Conservation (phyloP, 1,140 invertebrate genomes). For the Drosophila malerkotliana region DNA sequence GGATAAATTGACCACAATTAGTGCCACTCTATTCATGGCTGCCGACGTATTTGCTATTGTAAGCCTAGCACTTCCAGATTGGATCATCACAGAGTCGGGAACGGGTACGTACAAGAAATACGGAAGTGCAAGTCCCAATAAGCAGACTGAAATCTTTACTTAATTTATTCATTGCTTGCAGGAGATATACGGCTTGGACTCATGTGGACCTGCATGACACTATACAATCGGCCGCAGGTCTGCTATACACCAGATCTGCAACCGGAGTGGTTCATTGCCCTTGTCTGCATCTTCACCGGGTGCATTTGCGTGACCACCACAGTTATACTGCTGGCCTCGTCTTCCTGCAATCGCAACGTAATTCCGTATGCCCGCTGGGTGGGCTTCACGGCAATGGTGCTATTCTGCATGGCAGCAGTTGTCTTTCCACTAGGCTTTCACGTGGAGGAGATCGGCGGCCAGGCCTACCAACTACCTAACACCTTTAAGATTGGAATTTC, state of each 20-base stretch:
- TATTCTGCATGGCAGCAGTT: constrained; percentile 97
- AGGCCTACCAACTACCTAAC: constrained; percentile 97
- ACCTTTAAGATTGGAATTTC: constrained; percentile 98
- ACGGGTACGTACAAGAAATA: constrained; percentile 85
- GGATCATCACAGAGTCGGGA: constrained; percentile 95
- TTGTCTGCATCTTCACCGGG: constrained; percentile 96
- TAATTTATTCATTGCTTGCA: constrained; percentile 63
- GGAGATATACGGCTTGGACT: constrained; percentile 91
- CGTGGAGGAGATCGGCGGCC: constrained; percentile 97
- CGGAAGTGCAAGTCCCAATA: background rate
- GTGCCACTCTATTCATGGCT: constrained; percentile 94
- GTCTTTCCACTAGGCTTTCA: constrained; percentile 98
- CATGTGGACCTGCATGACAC: constrained; percentile 96
- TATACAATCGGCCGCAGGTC: constrained; percentile 94
- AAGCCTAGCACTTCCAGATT: constrained; percentile 96
- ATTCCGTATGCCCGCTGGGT: constrained; percentile 97
- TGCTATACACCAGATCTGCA: constrained; percentile 94
- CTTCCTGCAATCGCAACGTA: constrained; percentile 95
- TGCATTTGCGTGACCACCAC: constrained; percentile 97
- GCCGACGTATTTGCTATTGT: constrained; percentile 97
- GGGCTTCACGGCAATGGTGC: constrained; percentile 97
- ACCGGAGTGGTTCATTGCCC: constrained; percentile 94
- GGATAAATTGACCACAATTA: constrained; percentile 97
- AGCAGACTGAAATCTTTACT: constrained; percentile 14
- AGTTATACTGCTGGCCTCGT: constrained; percentile 93